Evolutionary conservation across 2,888 invertebrate genomes (phyloP).

Genomic region (Schizaphis graminum): DNA sequence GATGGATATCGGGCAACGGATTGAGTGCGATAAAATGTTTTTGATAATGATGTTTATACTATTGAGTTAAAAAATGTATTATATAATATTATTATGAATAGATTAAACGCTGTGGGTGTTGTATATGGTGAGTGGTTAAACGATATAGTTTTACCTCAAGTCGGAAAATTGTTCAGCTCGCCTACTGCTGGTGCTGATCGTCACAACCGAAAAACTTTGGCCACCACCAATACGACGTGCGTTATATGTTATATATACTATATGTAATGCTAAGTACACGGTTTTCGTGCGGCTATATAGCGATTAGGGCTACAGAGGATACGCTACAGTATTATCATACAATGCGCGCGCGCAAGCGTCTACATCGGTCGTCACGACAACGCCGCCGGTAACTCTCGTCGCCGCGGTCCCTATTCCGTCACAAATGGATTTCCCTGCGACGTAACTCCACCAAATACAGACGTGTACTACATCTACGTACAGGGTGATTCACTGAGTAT

Average conservation of each 20-base stretch:
- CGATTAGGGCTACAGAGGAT: background rate
- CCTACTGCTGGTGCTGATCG: background rate
- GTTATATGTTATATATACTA: background rate
- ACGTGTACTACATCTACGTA: too few species aligned
- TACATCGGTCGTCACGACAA: constrained; percentile 62
- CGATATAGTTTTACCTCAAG: too few species aligned
- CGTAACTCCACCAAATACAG: background rate
- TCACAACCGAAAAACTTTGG: background rate
- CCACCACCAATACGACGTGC: background rate
- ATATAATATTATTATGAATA: too few species aligned
- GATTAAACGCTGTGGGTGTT: too few species aligned
- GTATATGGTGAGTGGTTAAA: too few species aligned
- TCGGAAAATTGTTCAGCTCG: too few species aligned
- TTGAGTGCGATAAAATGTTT: too few species aligned
- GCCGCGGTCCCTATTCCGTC: constrained; percentile 25
- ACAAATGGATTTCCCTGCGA: constrained; percentile 46
- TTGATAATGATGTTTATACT: too few species aligned
- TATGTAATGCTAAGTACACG: too few species aligned
- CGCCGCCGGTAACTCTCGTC: constrained; percentile 32
- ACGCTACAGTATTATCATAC: background rate
- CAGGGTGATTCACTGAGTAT: too few species aligned
- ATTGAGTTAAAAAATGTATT: too few species aligned
- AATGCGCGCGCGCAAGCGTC: constrained; percentile 58
- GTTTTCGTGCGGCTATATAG: background rate
- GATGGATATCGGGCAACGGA: too few species aligned